Conservation (phyloP, 2,113 vertebrate species). For the Dolichallabes microphthalmus region DNA sequence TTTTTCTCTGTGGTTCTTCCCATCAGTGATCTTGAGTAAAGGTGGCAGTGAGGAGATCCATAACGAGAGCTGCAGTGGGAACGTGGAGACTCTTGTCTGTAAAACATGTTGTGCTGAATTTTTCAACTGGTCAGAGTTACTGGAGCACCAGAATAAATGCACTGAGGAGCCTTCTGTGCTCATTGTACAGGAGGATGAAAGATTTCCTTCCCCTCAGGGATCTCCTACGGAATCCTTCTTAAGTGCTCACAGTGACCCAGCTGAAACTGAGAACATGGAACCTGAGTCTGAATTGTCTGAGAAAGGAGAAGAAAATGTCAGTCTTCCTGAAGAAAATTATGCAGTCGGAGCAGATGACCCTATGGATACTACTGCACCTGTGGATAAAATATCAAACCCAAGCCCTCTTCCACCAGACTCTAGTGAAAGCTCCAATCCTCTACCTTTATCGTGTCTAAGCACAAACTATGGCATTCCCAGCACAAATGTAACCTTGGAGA, state of each 20-base stretch:
- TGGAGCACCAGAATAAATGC: conserved; percentile 83
- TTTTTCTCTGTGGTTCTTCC: conserved; percentile 39
- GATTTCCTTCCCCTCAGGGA: conserved; percentile 67
- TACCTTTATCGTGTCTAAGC: conserved; percentile 70
- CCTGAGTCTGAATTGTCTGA: conserved; percentile 66
- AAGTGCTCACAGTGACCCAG: conserved; percentile 74
- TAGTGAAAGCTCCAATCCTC: conserved; percentile 63
- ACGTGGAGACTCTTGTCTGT: conserved; percentile 85
- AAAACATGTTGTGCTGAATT: conserved; percentile 90
- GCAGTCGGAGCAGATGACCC: conserved; percentile 75
- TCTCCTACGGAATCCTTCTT: conserved; percentile 77
- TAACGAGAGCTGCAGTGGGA: conserved; percentile 73
- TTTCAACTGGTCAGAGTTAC: conserved; percentile 86
- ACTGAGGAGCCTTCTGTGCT: conserved; percentile 83
- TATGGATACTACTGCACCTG: conserved; percentile 77
- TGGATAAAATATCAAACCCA: conserved; percentile 67
- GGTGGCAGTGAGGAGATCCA: conserved; percentile 74
- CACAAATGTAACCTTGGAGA: conserved; percentile 96
- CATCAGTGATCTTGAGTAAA: conserved; percentile 72
- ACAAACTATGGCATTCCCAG: conserved; percentile 80
- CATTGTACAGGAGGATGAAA: conserved; percentile 80
- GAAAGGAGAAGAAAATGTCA: conserved; percentile 70
- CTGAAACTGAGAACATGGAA: conserved; percentile 78
- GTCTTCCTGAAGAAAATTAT: conserved; percentile 63
- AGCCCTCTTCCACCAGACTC: conserved; percentile 65